These are phyloP conservation scores for Acromyrmex charruanus DNA, from an alignment of 1,140 invertebrate genomes.

Conservation along the genomic window DNA sequence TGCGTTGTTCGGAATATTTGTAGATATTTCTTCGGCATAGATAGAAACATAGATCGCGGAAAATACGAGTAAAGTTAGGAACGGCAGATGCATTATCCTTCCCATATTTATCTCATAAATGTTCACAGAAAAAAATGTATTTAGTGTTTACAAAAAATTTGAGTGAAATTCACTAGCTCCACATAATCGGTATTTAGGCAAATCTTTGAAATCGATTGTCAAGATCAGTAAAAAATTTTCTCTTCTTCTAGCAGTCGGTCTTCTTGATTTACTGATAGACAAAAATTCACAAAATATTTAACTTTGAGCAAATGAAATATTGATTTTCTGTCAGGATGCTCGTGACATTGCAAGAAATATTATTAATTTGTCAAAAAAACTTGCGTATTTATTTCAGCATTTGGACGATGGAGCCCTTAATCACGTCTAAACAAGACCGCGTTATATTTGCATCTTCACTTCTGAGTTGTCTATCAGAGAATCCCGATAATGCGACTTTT, in stretches of 20 bases:
- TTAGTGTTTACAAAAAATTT: neutral
- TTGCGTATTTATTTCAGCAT: neutral
- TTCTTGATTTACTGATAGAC: neutral
- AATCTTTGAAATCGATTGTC: neutral
- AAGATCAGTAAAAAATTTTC: neutral
- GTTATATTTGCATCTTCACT: constrained; percentile 6
- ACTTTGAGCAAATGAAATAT: neutral
- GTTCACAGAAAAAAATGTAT: constrained; percentile 31
- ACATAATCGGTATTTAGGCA: neutral
- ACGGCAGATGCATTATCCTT: neutral
- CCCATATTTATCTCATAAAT: constrained; percentile 27
- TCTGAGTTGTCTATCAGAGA: neutral
- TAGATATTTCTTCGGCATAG: neutral
- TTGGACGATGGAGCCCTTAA: neutral
- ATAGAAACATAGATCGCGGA: neutral
- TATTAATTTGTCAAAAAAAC: neutral
- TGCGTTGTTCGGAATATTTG: neutral
- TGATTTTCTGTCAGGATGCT: constrained; percentile 25
- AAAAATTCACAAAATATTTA: neutral
- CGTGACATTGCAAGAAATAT: constrained; percentile 17
- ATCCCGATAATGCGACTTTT: neutral
- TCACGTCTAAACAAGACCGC: neutral
- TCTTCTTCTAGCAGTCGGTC: neutral
- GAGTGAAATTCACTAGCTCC: neutral
- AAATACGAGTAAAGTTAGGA: constrained; percentile 19